Conservation (phyloP, 2,888 invertebrate species). For the Drosophila quinaria region DNA sequence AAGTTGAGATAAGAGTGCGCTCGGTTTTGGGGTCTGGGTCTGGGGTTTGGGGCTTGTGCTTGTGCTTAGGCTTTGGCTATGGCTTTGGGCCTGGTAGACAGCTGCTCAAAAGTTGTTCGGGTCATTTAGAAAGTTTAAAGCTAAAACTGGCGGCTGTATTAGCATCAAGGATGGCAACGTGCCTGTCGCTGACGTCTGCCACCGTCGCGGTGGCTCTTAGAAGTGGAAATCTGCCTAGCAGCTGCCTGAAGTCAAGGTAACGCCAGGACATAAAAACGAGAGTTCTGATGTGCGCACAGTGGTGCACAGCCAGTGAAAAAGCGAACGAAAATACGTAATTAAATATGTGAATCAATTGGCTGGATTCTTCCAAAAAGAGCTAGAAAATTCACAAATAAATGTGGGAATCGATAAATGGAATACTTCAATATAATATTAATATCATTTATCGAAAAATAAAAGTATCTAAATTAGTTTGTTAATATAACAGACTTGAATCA, state of each 20-base stretch:
- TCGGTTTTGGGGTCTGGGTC: not conserved
- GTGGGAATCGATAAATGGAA: too few species aligned
- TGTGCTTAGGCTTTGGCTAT: conserved; percentile 4
- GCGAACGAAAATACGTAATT: not conserved
- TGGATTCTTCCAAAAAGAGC: too few species aligned
- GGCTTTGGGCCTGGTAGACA: conserved; percentile 50
- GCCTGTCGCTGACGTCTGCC: conserved; percentile 54
- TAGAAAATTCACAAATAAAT: too few species aligned
- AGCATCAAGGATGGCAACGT: conserved; percentile 52
- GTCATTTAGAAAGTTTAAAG: conserved; percentile 76
- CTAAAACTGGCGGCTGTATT: conserved; percentile 57
- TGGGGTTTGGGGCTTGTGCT: not conserved
- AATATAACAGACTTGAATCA: too few species aligned
- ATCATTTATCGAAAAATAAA: too few species aligned
- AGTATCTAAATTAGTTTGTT: too few species aligned
- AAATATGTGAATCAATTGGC: too few species aligned
- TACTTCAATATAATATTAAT: too few species aligned
- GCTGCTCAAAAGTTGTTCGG: conserved; percentile 75
- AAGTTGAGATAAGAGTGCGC: too few species aligned
- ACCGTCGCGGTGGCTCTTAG: conserved; percentile 17
- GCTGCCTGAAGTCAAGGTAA: conserved; percentile 44
- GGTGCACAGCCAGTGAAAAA: not conserved
- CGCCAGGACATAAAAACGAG: conserved; percentile 31
- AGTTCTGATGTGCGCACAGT: conserved; percentile 34
- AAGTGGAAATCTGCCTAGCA: conserved; percentile 50